Percentiles rank a stretch among this genome's conserved stretches.
phyloP scores from a whole-genome alignment of 2,797 vertebrate genomes.

The Gobio occitaniae region DNA sequence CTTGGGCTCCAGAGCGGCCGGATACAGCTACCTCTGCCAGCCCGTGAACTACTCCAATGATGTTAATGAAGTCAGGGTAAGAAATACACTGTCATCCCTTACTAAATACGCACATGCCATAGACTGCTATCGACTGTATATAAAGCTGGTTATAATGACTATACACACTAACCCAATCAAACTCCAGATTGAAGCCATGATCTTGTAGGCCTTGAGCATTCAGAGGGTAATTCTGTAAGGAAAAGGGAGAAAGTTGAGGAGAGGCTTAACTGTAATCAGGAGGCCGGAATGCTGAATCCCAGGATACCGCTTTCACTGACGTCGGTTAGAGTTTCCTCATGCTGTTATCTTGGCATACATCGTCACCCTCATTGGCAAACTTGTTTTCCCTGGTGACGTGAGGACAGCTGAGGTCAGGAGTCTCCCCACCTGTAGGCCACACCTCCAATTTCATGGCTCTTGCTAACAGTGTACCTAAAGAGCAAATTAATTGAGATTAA shows the following conservation, averaged over 20 bases:
- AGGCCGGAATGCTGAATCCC: background rate
- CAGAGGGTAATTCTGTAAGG: background rate
- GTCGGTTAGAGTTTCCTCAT: constrained; percentile 36
- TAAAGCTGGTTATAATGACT: background rate
- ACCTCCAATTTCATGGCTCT: background rate
- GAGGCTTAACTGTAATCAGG: constrained; percentile 4
- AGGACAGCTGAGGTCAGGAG: constrained; percentile 33
- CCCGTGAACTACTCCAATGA: constrained; percentile 94
- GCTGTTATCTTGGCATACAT: constrained; percentile 29
- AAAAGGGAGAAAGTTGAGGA: constrained; percentile 21
- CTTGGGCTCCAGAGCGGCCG: constrained; percentile 89
- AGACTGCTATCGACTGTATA: background rate
- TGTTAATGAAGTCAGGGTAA: constrained; percentile 96
- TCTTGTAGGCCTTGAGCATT: background rate
- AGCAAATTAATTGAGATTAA: background rate
- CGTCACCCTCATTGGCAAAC: constrained; percentile 7
- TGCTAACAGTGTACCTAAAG: background rate
- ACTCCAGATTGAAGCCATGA: background rate
- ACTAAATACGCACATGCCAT: background rate
- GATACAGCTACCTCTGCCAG: constrained; percentile 98
- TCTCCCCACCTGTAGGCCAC: constrained; percentile 27
- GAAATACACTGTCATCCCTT: constrained; percentile 59
- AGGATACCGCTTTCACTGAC: constrained; percentile 18
- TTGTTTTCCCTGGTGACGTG: constrained; percentile 15
- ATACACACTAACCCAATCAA: background rate